Base-by-base conservation (phyloP, 2,113 vertebrate species). In the Anarrhichthys ocellatus region DNA sequence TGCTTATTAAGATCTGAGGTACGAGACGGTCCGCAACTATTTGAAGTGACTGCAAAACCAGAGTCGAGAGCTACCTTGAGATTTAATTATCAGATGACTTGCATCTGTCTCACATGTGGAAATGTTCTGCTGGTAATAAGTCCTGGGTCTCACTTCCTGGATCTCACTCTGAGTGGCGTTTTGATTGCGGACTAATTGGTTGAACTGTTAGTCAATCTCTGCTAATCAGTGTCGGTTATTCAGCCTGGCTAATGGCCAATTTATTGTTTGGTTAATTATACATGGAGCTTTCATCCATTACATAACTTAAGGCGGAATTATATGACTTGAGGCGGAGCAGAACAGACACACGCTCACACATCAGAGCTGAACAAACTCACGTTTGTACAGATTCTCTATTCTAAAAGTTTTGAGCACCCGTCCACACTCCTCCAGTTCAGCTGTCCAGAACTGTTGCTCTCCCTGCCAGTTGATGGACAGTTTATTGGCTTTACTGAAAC, bases 1-100 rank as follows among this genome's bases (percentile, higher is more conserved):
- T 94, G 77, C 88, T 92, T 82, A 94, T 92, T 93, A 93, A 92
- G 93, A 94, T 94, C 78, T 72, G 78, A 89, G 61, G 34, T 75
- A 27, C 54, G 68, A 85, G 65, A 78, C 42, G 13, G 78, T 81
- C 73, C 67, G 76, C 71, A 61, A 58, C 80, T 92, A 92, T 92
- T 92, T 92, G 90, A 88, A 91, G 87, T 69, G 76, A 76, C 74
- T 80, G 73, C 66, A 76, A 78, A 87, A 76, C 34, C 69, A 81
- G 76, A 84, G 68, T 85, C 48, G 58, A 75, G 86, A 76, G 61
- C 79, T 86, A 91, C 92, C 90, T 85, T 83, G 73, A 90, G 89
- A 92, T 93, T 90, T 88, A 86, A 87, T 90, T 86, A 85, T 80
- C 78, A 80, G 91, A 92, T 92, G 88, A 76, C 22, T 87, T 61